Percentiles rank a stretch among this genome's conserved stretches.
Conservation (phyloP, 1,140 invertebrate species). For the Chironomus striatipennis region DNA sequence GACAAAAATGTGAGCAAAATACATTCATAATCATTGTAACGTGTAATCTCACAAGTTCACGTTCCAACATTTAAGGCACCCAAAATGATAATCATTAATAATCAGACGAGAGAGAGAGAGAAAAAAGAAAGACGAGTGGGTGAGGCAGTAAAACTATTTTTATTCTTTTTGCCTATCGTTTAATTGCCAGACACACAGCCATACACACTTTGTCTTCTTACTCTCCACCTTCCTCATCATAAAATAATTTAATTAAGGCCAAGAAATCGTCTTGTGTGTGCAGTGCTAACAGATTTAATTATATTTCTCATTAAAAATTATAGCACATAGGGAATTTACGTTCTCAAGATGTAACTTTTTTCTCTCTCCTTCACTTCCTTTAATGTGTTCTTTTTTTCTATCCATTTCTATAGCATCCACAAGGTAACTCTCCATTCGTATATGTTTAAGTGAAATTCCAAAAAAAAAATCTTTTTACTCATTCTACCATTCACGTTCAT, state of each 20-base stretch:
- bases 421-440: too few relatives aligned
- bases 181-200: background rate
- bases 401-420: too few relatives aligned
- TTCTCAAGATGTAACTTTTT: background rate
- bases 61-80: constrained; percentile 3
- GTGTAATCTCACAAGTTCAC: constrained; percentile 1
- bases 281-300: constrained; percentile 7
- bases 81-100: constrained; percentile 14
- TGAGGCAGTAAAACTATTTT: constrained; percentile 1
- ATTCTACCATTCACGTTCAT: too few relatives aligned
- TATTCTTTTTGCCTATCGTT: background rate
- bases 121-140: background rate
- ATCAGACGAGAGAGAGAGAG: background rate
- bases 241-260: constrained; percentile 21
- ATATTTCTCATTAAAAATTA: constrained; percentile 19
- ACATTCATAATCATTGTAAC: constrained; percentile 8
- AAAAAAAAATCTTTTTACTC: too few relatives aligned
- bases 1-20: background rate
- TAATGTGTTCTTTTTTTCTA: too few relatives aligned
- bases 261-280: background rate
- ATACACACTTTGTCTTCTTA: background rate
- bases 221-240: background rate
- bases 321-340: constrained; percentile 11
- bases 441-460: too few relatives aligned
- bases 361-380: too few relatives aligned